These are phyloP conservation scores for Anorthoa munda DNA, from an alignment of 2,888 invertebrate genomes.

Conservation along the genomic window DNA sequence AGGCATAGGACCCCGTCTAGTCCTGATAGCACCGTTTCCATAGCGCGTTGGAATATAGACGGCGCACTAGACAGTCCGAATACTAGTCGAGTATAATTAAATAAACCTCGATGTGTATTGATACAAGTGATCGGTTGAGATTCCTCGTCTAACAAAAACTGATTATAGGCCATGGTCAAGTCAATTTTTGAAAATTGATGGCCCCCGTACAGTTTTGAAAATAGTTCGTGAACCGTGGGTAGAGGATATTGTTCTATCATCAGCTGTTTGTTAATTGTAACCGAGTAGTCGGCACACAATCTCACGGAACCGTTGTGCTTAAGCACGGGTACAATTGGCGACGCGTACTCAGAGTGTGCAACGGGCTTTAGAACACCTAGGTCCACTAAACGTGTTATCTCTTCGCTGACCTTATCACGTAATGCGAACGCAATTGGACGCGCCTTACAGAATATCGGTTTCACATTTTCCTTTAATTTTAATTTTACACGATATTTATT, in stretches of 20 bases:
- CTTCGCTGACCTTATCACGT: constrained; percentile 9
- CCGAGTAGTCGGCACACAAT: no score
- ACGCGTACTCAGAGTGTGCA: constrained; percentile 24
- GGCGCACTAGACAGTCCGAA: neutral
- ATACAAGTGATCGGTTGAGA: constrained; percentile 4
- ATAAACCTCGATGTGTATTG: neutral
- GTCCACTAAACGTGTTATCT: constrained; percentile 19
- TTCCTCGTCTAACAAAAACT: constrained; percentile 2
- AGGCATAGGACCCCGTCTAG: constrained; percentile 39
- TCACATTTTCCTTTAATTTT: neutral
- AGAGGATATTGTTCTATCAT: constrained; percentile 53
- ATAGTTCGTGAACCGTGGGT: constrained; percentile 49
- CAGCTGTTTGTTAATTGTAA: constrained; percentile 40
- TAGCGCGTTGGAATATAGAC: constrained; percentile 13
- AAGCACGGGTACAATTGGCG: constrained; percentile 26
- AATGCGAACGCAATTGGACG: constrained; percentile 15
- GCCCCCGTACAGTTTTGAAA: constrained; percentile 52
- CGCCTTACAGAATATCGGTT: constrained; percentile 32
- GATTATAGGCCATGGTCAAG: constrained; percentile 1
- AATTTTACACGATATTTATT: neutral
- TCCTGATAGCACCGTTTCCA: constrained; percentile 39
- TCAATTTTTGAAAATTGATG: constrained; percentile 39
- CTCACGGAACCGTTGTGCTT: no score
- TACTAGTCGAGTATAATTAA: constrained; percentile 2
- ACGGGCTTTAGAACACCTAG: constrained; percentile 32